These are phyloP conservation scores for Cotesia chilonis DNA, from an alignment of 1,140 invertebrate genomes.

Conservation along the genomic window DNA sequence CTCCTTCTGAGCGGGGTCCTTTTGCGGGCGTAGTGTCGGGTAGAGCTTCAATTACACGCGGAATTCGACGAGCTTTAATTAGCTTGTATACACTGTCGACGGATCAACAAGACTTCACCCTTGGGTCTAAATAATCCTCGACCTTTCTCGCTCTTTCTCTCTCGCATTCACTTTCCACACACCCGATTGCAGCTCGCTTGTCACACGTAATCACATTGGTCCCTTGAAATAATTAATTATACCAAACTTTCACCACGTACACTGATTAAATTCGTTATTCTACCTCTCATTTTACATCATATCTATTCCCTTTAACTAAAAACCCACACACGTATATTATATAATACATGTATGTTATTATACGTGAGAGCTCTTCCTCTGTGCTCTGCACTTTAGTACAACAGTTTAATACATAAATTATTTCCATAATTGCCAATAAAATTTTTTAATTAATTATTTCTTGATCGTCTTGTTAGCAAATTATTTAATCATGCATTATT, in stretches of 20 bases:
- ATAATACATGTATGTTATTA: too few species aligned
- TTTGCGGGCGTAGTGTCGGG: conserved; percentile 37
- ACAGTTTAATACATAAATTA: too few species aligned
- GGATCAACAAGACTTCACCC: conserved; percentile 17
- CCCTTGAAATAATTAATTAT: conserved; percentile 28
- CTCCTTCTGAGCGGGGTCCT: neutral
- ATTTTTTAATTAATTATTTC: too few species aligned
- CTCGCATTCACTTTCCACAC: neutral
- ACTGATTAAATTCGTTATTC: conserved; percentile 10
- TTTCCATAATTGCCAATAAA: too few species aligned
- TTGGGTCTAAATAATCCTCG: neutral
- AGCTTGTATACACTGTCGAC: conserved; percentile 38
- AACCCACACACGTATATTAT: neutral
- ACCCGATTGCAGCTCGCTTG: neutral
- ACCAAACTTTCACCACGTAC: conserved; percentile 18
- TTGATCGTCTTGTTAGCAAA: too few species aligned
- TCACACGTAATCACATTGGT: conserved; percentile 30
- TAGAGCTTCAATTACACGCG: conserved; percentile 49
- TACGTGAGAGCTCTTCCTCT: too few species aligned
- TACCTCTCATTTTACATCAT: too few species aligned
- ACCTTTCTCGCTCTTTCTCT: neutral
- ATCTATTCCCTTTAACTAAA: neutral
- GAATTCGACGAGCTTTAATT: conserved; percentile 52
- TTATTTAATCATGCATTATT: too few species aligned
- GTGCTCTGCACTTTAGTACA: too few species aligned